Evolutionary conservation across 2,888 invertebrate genomes (phyloP).

Genomic region (Druceiella hillmani): DNA sequence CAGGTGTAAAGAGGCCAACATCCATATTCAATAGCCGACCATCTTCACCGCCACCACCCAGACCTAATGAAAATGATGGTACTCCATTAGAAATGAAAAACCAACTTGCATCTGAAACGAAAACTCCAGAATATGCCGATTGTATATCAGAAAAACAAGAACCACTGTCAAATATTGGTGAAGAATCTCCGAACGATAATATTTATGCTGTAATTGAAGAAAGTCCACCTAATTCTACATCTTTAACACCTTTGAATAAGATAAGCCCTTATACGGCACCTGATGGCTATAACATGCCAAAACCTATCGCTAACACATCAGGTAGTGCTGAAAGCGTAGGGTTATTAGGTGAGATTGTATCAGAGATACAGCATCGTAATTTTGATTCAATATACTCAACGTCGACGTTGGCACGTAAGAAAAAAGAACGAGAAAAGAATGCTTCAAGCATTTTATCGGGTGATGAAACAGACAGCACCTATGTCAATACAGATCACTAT

Average conservation of each 20-base stretch:
- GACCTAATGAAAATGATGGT: slow-evolving; percentile 39
- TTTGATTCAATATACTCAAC: slow-evolving; percentile 84
- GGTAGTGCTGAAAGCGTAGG: slow-evolving; percentile 68
- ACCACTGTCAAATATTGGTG: slow-evolving; percentile 58
- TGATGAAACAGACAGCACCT: slow-evolving; percentile 44
- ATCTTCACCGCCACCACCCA: slow-evolving; percentile 70
- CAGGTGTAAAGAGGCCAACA: slow-evolving; percentile 61
- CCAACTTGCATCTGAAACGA: slow-evolving; percentile 32
- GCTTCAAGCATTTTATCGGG: too few relatives aligned
- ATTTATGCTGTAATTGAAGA: slow-evolving; percentile 88
- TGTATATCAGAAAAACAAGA: slow-evolving; percentile 64
- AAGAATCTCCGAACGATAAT: slow-evolving; percentile 63
- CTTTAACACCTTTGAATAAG: slow-evolving; percentile 34
- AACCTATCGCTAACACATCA: slow-evolving; percentile 37
- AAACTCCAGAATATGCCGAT: slow-evolving; percentile 65
- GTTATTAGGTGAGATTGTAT: slow-evolving; percentile 78
- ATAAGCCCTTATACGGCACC: slow-evolving; percentile 41
- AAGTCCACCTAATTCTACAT: slow-evolving; percentile 47
- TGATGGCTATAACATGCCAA: slow-evolving; percentile 45
- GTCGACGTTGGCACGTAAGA: slow-evolving; percentile 61
- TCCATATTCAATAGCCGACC: slow-evolving; percentile 65
- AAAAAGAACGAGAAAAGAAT: slow-evolving; percentile 43
- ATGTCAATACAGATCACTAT: slow-evolving; percentile 57
- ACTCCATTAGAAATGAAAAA: too few relatives aligned
- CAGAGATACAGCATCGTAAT: slow-evolving; percentile 81